These are phyloP conservation scores for Stenodema calcarata DNA, from an alignment of 2,888 invertebrate species.

Conservation along the genomic window DNA sequence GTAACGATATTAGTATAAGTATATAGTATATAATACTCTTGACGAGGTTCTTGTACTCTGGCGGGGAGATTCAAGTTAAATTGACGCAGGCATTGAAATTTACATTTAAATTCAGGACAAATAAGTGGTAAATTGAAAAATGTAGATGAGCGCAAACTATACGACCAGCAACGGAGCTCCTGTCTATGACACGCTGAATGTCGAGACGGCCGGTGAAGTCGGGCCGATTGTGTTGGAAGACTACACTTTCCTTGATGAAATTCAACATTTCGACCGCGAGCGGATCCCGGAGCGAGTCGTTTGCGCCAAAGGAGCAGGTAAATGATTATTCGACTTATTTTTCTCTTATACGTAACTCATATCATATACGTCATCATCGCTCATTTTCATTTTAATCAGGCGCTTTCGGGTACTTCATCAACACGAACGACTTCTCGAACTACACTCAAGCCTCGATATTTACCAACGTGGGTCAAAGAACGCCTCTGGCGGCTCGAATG, in stretches of 20 bases:
- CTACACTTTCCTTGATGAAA: constrained; percentile 76
- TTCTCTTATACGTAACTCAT: too few relatives aligned
- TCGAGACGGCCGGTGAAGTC: constrained; percentile 81
- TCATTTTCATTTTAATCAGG: constrained; percentile 66
- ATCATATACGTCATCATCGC: too few relatives aligned
- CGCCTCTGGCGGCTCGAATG: constrained; percentile 73
- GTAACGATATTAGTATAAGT: too few relatives aligned
- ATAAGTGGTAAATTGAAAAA: not conserved
- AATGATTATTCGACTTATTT: too few relatives aligned
- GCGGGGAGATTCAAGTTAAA: too few relatives aligned
- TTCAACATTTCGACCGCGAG: constrained; percentile 85
- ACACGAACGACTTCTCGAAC: constrained; percentile 82
- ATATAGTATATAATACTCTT: too few relatives aligned
- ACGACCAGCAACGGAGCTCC: constrained; percentile 71
- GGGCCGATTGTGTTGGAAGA: constrained; percentile 84
- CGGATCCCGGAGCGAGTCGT: constrained; percentile 94
- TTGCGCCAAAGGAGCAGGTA: constrained; percentile 82
- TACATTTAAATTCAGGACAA: too few relatives aligned
- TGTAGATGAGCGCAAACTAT: not conserved
- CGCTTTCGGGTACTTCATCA: constrained; percentile 53
- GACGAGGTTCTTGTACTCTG: too few relatives aligned
- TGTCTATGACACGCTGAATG: constrained; percentile 76
- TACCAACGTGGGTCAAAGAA: constrained; percentile 75
- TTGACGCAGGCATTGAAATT: too few relatives aligned
- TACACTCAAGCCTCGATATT: constrained; percentile 82